Evolutionary conservation across 2,113 vertebrate species (phyloP).

Genomic region (Podocnemis expansa): DNA sequence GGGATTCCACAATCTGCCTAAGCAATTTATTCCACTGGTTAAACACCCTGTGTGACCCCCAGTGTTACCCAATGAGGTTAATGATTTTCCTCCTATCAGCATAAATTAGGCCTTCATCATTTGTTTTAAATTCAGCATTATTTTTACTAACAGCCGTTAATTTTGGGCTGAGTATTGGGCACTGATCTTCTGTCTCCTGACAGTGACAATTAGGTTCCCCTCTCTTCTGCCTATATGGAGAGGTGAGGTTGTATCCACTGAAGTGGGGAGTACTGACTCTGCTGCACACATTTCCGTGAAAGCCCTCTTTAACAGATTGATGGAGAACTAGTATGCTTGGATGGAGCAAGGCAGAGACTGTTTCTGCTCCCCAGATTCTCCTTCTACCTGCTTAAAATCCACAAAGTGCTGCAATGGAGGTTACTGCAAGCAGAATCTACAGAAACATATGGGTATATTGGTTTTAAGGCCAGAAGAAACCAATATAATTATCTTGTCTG

Average conservation of each 20-base stretch:
- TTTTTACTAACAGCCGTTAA: neutral
- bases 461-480: neutral
- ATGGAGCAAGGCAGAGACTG: neutral
- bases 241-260: neutral
- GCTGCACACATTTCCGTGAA: neutral
- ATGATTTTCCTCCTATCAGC: neutral
- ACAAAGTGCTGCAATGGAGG: neutral
- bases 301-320: neutral
- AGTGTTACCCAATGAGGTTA: neutral
- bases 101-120: neutral
- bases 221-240: neutral
- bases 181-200: fast-evolving
- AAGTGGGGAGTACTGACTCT: neutral
- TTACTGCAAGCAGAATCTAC: neutral
- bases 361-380: neutral
- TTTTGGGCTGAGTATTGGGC: neutral
- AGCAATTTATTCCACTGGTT: too few species aligned
- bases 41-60: too few species aligned
- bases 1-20: too few species aligned
- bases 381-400: neutral
- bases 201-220: neutral
- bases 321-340: neutral
- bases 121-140: neutral
- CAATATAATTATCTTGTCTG: neutral
- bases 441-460: neutral